These are phyloP conservation scores for Colletes gigas DNA, from an alignment of 1,140 invertebrate species.

Conservation along the genomic window DNA sequence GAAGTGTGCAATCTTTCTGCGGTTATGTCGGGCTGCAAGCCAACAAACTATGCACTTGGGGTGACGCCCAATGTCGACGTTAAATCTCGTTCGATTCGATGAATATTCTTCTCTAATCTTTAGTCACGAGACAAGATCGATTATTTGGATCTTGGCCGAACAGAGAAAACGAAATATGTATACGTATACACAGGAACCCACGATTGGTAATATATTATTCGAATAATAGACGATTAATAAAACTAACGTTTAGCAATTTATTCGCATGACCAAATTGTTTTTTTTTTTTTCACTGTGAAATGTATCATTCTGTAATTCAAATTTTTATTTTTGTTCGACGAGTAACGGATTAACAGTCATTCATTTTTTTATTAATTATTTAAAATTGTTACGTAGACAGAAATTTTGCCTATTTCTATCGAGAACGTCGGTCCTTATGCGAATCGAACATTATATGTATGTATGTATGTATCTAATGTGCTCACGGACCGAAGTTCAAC, in stretches of 20 bases:
- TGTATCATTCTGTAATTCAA: too few species aligned
- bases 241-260: too few species aligned
- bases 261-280: too few species aligned
- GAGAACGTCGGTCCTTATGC: background rate
- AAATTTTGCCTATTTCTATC: too few species aligned
- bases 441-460: background rate
- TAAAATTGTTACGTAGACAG: too few species aligned
- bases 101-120: background rate
- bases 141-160: slow-evolving; percentile 8
- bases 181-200: too few species aligned
- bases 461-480: background rate
- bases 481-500: background rate
- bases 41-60: slow-evolving; percentile 53
- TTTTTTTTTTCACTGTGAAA: too few species aligned
- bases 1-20: slow-evolving; percentile 28
- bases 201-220: too few species aligned
- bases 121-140: background rate
- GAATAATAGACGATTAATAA: too few species aligned
- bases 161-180: background rate
- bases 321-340: too few species aligned
- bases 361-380: too few species aligned
- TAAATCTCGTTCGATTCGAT: slow-evolving; percentile 34
- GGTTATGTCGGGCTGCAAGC: slow-evolving; percentile 46
- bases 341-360: too few species aligned
- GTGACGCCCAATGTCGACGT: slow-evolving; percentile 61